Evolutionary conservation across 2,113 vertebrate genomes (phyloP).

Genomic region (Myxocyprinus asiaticus): DNA sequence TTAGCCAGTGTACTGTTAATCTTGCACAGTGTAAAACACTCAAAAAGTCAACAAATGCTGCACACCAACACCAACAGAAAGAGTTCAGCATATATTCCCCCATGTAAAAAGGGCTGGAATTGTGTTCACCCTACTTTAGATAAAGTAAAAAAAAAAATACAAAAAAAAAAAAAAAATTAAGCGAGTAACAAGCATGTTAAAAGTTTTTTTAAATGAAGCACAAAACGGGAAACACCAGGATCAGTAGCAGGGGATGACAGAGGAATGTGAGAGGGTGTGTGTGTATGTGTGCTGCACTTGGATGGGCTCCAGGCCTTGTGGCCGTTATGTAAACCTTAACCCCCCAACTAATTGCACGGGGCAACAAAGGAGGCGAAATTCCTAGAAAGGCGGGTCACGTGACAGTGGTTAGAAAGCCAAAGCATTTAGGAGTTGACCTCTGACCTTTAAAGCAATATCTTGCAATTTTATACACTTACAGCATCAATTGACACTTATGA

Average conservation of each 20-base stretch:
- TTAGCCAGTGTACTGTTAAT: constrained; percentile 47
- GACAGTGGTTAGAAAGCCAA: constrained; percentile 36
- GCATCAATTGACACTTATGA: background rate
- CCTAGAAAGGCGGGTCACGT: constrained; percentile 58
- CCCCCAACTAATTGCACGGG: constrained; percentile 49
- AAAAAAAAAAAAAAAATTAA: no score
- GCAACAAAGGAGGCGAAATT: constrained; percentile 35
- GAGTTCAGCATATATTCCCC: background rate
- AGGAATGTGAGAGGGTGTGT: constrained; percentile 6
- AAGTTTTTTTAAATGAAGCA: background rate
- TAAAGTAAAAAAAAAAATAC: no score
- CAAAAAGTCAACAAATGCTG: background rate
- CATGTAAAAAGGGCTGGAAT: background rate
- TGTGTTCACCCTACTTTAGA: background rate
- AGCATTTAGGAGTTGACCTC: constrained; percentile 51
- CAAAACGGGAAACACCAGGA: background rate
- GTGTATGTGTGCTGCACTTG: constrained; percentile 44
- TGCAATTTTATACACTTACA: constrained; percentile 20
- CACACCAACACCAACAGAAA: background rate
- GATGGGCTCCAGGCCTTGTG: constrained; percentile 39
- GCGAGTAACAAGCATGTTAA: background rate
- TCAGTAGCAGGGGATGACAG: background rate
- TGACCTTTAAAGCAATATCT: constrained; percentile 49
- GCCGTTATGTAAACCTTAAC: constrained; percentile 54
- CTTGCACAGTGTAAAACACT: constrained; percentile 1